Conservation (phyloP, 2,797 vertebrate genomes). For the Gambusia yucatana region DNA sequence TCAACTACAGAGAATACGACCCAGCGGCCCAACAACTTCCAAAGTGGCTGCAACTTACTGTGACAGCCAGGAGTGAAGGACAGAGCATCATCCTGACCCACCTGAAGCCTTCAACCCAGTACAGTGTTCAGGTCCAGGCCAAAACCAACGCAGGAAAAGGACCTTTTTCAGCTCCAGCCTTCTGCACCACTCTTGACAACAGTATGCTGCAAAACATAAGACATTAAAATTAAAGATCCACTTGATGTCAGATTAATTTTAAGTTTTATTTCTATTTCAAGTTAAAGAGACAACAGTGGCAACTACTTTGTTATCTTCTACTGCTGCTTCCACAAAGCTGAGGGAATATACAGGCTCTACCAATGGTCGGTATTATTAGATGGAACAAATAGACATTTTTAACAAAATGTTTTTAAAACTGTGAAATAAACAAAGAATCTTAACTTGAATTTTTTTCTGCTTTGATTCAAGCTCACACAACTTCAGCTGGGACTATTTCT, state of each 20-base stretch:
- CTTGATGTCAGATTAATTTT: background rate
- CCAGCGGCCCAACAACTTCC: constrained; percentile 1
- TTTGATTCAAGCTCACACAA: constrained; percentile 19
- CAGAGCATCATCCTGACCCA: constrained; percentile 43
- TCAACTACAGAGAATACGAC: constrained; percentile 67
- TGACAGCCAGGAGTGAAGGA: constrained; percentile 19
- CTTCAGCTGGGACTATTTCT: constrained; percentile 7
- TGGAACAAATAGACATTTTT: background rate
- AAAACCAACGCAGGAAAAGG: constrained; percentile 59
- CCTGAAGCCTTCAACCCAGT: constrained; percentile 68
- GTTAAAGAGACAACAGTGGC: constrained; percentile 30
- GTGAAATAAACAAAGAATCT: background rate
- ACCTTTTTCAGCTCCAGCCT: constrained; percentile 41
- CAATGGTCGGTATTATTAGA: background rate
- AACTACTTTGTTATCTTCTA: constrained; percentile 5
- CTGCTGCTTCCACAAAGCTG: constrained; percentile 23
- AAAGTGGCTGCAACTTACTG: constrained; percentile 42
- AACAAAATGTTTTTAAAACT: background rate
- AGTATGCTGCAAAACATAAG: constrained; percentile 24
- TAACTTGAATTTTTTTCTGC: background rate
- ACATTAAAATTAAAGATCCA: background rate
- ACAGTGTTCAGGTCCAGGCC: constrained; percentile 58
- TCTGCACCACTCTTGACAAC: constrained; percentile 64
- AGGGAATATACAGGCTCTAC: constrained; percentile 4
- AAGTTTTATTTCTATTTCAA: constrained; percentile 32